Base-by-base conservation (phyloP, 2,797 vertebrate genomes). In the Paguma larvata region DNA sequence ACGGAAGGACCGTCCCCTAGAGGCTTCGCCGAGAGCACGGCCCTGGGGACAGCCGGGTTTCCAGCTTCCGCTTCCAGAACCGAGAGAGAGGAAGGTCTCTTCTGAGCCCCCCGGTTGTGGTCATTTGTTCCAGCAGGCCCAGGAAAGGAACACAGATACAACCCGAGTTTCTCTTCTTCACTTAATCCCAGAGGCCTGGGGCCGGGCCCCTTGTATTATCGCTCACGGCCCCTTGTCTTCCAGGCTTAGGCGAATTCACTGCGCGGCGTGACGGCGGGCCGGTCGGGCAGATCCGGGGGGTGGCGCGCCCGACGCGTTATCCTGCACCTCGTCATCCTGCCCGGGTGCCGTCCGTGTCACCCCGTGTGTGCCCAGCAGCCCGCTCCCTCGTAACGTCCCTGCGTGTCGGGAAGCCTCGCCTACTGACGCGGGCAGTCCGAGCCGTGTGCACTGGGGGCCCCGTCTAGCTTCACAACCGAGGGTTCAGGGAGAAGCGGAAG, bases 401-500 rank as follows among this genome's bases (percentile, higher is more conserved):
- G 27, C 34, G 21, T 59, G 53, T 77, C 48, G 5, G 30, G 84
- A 65, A 11, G 30, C 32, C 3, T 18, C 34, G 4, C 4, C 10
- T 19, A 21, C 18, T 77, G 2, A 8, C 48, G 4, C 30, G 6
- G 18, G 18, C 5, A 25, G 7, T 44, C 6, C 0, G 2, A 19
- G 21, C 16, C 10, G 51, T 19, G 6, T 10, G 12, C 4, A 16
- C n/a, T 14, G 6, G n/a, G 25, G 38, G n/a, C 15, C 27, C 41
- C 0, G 0, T 15, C 34, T 4, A 0, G 67, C 56, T 75, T 38
- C 18, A 13, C 21, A 44, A 2, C 32, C 56, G 16, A 46, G 23
- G 10, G 7, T 19, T 16, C 11, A 23, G 21, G 56, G 30, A 44
- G 0, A 3, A 14, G 19, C 44, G 1, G 30, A 51, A 86, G 21